Evolutionary conservation across 2,113 vertebrate species (phyloP).

Genomic region (Gopherus flavomarginatus): DNA sequence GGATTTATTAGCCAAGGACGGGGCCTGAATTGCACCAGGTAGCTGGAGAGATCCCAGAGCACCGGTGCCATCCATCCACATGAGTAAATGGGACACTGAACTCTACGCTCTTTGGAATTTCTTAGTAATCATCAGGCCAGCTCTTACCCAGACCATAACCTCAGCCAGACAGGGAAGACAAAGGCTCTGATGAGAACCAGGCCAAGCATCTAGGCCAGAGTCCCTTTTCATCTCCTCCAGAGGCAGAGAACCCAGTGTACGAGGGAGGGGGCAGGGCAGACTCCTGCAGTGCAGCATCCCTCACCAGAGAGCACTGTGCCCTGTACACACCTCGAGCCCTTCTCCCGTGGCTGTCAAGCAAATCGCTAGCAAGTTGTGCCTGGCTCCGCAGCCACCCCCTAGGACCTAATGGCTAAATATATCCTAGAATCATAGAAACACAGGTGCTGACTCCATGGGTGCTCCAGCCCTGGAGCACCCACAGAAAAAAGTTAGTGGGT

Average conservation of each 20-base stretch:
- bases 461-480: no score
- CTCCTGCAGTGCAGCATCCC: not conserved
- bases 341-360: no score
- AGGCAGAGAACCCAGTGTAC: not conserved
- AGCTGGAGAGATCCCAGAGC: not conserved
- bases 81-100: not conserved
- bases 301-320: not conserved
- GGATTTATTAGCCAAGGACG: not conserved
- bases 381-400: not conserved
- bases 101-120: not conserved
- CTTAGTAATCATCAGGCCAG: not conserved
- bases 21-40: not conserved
- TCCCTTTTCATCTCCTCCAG: not conserved
- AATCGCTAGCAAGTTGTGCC: not conserved
- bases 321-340: not conserved
- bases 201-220: not conserved
- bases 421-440: not conserved
- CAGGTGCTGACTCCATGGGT: not conserved
- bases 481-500: no score
- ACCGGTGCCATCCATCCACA: accelerated
- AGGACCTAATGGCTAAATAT: not conserved
- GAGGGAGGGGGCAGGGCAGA: accelerated
- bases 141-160: accelerated
- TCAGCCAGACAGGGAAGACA: not conserved
- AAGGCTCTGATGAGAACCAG: not conserved